phyloP scores from a whole-genome alignment of 1,140 invertebrate genomes.

The Pachypsylla venusta region DNA sequence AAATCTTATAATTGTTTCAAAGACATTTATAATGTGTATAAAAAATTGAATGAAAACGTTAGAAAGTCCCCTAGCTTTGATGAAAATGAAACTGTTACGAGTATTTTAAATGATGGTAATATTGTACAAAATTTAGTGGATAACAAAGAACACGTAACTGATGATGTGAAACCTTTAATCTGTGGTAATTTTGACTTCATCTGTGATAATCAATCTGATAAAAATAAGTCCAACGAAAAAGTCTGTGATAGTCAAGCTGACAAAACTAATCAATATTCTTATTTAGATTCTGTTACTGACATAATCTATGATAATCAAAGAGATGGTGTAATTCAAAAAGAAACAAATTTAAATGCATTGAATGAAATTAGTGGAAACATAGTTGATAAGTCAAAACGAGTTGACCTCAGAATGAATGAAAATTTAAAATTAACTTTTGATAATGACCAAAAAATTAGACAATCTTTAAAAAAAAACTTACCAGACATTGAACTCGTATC shows the following conservation, averaged over 20 bases:
- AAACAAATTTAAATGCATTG: not conserved
- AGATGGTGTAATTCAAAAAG: not conserved
- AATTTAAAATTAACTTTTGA: not conserved
- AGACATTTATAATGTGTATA: not conserved
- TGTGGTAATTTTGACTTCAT: no score
- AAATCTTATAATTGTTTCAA: not conserved
- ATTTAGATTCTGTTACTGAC: no score
- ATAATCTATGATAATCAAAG: not conserved
- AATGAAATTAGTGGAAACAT: not conserved
- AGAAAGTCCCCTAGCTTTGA: not conserved
- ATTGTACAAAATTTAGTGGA: not conserved
- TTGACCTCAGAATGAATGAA: not conserved
- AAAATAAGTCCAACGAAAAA: not conserved
- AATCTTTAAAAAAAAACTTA: no score
- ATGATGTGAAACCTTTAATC: not conserved
- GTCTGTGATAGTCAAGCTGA: not conserved
- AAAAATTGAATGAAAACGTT: not conserved
- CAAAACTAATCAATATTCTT: no score
- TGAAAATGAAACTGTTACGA: not conserved
- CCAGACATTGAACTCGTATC: no score
- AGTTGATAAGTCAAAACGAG: not conserved
- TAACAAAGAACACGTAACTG: not conserved
- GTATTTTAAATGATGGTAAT: not conserved
- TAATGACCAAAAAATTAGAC: not conserved
- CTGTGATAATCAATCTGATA: not conserved